Evolutionary conservation across 2,113 vertebrate species (phyloP).

Genomic region (Sisor rabdophorus): DNA sequence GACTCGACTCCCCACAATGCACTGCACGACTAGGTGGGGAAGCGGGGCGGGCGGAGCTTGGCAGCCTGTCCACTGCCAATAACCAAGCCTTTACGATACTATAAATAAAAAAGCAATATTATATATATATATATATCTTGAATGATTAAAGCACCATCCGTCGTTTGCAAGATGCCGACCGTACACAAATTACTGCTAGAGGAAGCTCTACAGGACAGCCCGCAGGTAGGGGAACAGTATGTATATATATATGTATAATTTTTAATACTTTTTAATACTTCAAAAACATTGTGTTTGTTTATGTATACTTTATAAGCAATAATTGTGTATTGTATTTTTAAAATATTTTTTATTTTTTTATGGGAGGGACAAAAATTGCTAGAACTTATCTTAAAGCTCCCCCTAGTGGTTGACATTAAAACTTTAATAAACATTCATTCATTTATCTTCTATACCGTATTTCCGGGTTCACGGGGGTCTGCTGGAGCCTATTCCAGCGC

Average conservation of each 20-base stretch:
- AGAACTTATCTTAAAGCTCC: neutral
- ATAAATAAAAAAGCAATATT: too few relatives aligned
- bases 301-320: too few relatives aligned
- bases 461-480: too few relatives aligned
- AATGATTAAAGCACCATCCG: conserved; percentile 59
- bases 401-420: neutral
- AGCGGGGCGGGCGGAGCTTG: neutral
- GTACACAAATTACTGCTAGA: conserved; percentile 92
- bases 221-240: conserved; percentile 83
- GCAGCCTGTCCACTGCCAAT: neutral
- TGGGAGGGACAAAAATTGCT: neutral
- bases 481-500: too few relatives aligned
- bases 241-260: too few relatives aligned
- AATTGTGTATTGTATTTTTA: too few relatives aligned
- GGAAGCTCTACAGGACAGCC: conserved; percentile 93
- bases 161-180: conserved; percentile 82
- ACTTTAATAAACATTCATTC: too few relatives aligned
- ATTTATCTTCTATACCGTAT: too few relatives aligned
- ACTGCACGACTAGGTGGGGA: neutral
- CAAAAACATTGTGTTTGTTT: neutral
- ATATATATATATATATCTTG: too few relatives aligned
- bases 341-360: neutral
- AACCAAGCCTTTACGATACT: neutral
- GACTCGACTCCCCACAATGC: conserved; percentile 68
- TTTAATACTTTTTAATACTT: neutral